phyloP scores from a whole-genome alignment of 1,140 invertebrate genomes.

The Drosophila tristis region DNA sequence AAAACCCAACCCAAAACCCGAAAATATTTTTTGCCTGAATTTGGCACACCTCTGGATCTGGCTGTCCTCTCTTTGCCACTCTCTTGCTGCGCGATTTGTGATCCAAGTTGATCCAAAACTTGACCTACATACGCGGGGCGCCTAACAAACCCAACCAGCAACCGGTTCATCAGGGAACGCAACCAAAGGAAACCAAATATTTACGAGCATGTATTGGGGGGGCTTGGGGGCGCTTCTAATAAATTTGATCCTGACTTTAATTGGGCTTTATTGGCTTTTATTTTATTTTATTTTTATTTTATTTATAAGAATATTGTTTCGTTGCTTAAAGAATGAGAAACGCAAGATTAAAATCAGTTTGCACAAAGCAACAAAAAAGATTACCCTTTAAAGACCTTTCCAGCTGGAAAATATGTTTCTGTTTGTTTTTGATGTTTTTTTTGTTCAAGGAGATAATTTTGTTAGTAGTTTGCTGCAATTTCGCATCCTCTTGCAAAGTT shows the following conservation, averaged over 20 bases:
- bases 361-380: too few species aligned
- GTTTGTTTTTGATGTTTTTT: too few species aligned
- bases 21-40: slow-evolving; percentile 63
- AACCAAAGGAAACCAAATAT: too few species aligned
- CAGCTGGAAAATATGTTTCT: too few species aligned
- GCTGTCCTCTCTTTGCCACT: slow-evolving; percentile 18
- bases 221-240: slow-evolving; percentile 25
- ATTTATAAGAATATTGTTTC: not conserved
- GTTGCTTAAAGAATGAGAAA: not conserved
- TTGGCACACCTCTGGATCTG: slow-evolving; percentile 39
- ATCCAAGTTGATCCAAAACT: slow-evolving; percentile 66
- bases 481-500: too few species aligned
- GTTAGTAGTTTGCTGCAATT: too few species aligned
- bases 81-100: slow-evolving; percentile 37
- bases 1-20: slow-evolving; percentile 50
- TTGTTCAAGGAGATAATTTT: too few species aligned
- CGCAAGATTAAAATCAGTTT: not conserved
- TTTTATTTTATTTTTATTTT: not conserved
- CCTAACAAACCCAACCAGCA: slow-evolving; percentile 20
- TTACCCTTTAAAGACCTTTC: too few species aligned
- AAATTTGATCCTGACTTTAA: slow-evolving; percentile 26
- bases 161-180: slow-evolving; percentile 54
- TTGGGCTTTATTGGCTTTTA: too few species aligned
- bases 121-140: slow-evolving; percentile 62
- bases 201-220: not conserved